Evolutionary conservation across 2,113 vertebrate genomes (phyloP), one percentile per base, ranked within the genome.

Genomic region (Toxotes jaculatrix): DNA sequence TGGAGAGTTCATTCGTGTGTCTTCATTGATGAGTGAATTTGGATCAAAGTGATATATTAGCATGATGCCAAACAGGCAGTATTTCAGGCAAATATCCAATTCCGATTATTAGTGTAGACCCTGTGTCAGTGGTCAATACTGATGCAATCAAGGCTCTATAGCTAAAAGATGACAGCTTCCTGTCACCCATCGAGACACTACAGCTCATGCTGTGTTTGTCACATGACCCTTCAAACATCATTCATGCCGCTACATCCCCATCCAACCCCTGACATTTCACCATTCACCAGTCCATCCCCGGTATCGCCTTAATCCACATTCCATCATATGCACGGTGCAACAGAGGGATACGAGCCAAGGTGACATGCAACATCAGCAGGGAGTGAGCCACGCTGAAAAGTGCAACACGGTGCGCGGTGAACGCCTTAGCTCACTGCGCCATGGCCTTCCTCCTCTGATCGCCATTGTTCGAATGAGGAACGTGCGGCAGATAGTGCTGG

Each of bases 401-500:
- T 47, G 56, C 71, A 68, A 69, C 70, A 77, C 4, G 1, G 45
- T 2, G 23, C 60, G 42, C 49, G 27, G 85, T 73, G 70, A 86
- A 82, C 71, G 85, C 88, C 85, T 84, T 23, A 53, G 82, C 85
- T 79, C 85, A 86, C 82, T 91, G 91, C 77, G 84, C 91, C 89
- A 91, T 75, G 93, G 95, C 93, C 81, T 74, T 16, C 83, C 55
- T 57, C 53, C 47, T 36, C 74, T 42, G 43, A 81, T 63, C 72
- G 84, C 78, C 86, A 87, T 89, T 91, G 89, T 92, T 83, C 38
- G 69, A 78, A 71, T 72, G 76, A 71, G 82, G 57, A 76, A 76
- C 74, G 71, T 80, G 71, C 27, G 5, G 82, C 65, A 64, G 69
- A 80, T 17, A 53, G 80, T n/a, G 90, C 69, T 67, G 89, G 56